Conservation (phyloP, 2,888 invertebrate species). For the Clepsis dumicolana region DNA sequence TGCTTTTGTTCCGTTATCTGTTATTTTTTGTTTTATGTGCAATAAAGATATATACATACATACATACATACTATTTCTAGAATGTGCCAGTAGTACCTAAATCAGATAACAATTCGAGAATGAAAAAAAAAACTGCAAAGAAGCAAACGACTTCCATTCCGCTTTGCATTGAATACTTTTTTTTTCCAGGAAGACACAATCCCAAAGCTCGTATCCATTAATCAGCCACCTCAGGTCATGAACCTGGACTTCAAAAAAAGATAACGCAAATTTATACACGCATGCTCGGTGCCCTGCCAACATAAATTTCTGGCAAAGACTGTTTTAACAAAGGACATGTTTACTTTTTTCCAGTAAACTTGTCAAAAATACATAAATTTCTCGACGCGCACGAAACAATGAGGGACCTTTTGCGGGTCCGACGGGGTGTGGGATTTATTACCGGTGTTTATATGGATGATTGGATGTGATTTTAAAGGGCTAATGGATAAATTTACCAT, state of each 20-base stretch:
- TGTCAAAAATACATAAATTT: conserved; percentile 41
- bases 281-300: conserved; percentile 20
- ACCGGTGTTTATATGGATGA: conserved; percentile 22
- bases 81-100: too few species aligned
- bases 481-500: not conserved
- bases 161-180: not conserved
- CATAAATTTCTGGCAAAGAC: conserved; percentile 38
- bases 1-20: too few species aligned
- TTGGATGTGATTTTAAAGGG: conserved; percentile 3
- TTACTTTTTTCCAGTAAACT: conserved; percentile 38
- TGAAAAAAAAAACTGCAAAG: not conserved
- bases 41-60: too few species aligned
- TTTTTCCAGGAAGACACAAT: not conserved
- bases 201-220: conserved; percentile 7
- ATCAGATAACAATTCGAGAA: not conserved
- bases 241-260: conserved; percentile 32
- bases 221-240: conserved; percentile 10
- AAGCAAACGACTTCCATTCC: not conserved
- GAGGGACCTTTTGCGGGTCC: too few species aligned
- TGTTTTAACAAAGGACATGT: conserved; percentile 35
- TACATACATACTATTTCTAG: too few species aligned
- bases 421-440: conserved; percentile 22
- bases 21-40: too few species aligned
- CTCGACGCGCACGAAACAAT: conserved; percentile 31
- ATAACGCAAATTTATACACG: conserved; percentile 25